phyloP scores from a whole-genome alignment of 2,113 vertebrate genomes.

The Gymnarchus niloticus region DNA sequence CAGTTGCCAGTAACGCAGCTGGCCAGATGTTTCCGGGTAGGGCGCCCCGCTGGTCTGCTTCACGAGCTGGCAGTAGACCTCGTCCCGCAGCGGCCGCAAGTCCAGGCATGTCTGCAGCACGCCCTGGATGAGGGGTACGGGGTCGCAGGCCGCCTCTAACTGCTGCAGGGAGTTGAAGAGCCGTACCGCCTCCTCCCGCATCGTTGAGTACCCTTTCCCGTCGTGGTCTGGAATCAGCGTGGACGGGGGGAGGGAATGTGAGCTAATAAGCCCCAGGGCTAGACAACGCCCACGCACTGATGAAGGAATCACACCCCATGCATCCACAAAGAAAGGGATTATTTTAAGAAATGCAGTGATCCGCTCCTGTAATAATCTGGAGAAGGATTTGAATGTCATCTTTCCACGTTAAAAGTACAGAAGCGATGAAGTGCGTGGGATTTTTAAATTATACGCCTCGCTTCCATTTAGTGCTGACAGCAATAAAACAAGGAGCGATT shows the following conservation, averaged over 20 bases:
- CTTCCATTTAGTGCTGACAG: neutral
- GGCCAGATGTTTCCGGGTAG: constrained; percentile 60
- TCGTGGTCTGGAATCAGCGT: constrained; percentile 53
- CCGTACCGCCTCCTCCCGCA: constrained; percentile 87
- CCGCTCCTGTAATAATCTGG: neutral
- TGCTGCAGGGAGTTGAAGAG: constrained; percentile 94
- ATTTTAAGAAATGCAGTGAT: no score
- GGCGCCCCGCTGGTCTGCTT: constrained; percentile 87
- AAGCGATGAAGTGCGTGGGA: no score
- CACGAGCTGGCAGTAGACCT: constrained; percentile 95
- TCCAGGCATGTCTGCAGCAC: constrained; percentile 94
- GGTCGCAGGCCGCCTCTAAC: constrained; percentile 77
- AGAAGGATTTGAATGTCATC: neutral
- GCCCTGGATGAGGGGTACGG: constrained; percentile 88
- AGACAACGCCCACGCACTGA: no score
- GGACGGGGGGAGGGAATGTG: neutral
- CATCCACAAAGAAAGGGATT: no score
- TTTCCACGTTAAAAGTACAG: neutral
- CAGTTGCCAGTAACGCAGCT: constrained; percentile 94
- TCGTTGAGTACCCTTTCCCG: constrained; percentile 72
- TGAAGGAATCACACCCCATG: no score
- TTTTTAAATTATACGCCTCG: neutral
- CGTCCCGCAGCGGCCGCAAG: constrained; percentile 84
- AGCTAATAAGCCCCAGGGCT: neutral
- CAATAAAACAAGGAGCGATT: neutral